Evolutionary conservation across 2,113 vertebrate genomes (phyloP).

Genomic region (Isurus oxyrinchus): DNA sequence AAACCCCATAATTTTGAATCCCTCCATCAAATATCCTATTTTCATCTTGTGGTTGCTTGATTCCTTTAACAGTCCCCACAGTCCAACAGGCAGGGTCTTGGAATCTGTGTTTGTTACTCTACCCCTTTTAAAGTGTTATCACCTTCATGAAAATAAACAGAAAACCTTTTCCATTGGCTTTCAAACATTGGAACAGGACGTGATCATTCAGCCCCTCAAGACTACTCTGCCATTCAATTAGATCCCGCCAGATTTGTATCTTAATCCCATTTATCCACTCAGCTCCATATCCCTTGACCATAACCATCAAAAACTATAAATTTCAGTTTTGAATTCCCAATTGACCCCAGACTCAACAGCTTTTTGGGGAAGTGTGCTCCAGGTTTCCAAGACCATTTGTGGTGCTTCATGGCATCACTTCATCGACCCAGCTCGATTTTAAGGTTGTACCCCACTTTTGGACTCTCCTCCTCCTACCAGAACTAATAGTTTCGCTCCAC

Average conservation of each 20-base stretch:
- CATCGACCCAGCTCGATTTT: neutral
- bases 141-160: no score
- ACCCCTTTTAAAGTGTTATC: neutral
- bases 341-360: neutral
- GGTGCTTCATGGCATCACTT: no score
- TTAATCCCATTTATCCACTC: no score
- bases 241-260: no score
- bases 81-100: neutral
- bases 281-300: neutral
- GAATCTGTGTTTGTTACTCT: neutral
- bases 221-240: no score
- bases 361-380: neutral
- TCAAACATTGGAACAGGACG: no score
- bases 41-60: neutral
- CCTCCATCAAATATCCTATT: neutral
- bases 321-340: neutral
- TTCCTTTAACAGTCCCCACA: neutral
- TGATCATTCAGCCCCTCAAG: no score
- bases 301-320: neutral
- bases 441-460: neutral
- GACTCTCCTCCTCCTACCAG: neutral
- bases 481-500: neutral
- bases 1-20: no score
- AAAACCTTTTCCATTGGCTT: no score
- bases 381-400: neutral